Conservation (phyloP, 2,113 vertebrate species). For the Percina caprodes region DNA sequence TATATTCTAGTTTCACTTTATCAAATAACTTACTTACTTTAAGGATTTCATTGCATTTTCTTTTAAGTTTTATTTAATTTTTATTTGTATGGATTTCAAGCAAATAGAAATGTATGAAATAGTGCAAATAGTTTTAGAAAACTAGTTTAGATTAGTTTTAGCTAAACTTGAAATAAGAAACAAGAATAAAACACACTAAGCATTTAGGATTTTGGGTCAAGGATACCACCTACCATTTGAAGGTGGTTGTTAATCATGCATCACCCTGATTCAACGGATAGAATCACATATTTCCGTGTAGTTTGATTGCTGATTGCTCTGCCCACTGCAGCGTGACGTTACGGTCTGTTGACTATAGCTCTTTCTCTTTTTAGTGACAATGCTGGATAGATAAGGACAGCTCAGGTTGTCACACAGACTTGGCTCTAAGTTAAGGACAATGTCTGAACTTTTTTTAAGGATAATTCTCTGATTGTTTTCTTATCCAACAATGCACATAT, state of each 20-base stretch:
- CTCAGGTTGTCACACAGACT: background rate
- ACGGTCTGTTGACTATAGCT: background rate
- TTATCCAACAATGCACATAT: background rate
- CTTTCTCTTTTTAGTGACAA: background rate
- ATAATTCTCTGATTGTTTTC: background rate
- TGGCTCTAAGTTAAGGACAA: background rate
- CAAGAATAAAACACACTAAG: background rate
- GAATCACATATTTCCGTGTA: background rate
- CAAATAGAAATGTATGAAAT: background rate
- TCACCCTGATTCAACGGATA: background rate
- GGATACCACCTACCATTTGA: background rate
- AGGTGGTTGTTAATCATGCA: slow-evolving; percentile 6
- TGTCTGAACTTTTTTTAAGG: background rate
- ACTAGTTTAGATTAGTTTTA: background rate
- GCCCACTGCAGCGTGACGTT: background rate
- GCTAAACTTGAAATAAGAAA: no score
- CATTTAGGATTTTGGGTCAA: background rate
- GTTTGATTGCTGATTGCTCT: slow-evolving; percentile 18
- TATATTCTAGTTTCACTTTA: background rate
- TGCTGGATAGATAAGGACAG: background rate
- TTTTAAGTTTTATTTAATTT: background rate
- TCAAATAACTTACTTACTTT: background rate
- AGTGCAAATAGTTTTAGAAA: background rate
- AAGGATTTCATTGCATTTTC: background rate
- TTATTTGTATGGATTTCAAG: background rate